Conservation (phyloP, 2,888 invertebrate species). For the Hirtodrosophila histrioides region DNA sequence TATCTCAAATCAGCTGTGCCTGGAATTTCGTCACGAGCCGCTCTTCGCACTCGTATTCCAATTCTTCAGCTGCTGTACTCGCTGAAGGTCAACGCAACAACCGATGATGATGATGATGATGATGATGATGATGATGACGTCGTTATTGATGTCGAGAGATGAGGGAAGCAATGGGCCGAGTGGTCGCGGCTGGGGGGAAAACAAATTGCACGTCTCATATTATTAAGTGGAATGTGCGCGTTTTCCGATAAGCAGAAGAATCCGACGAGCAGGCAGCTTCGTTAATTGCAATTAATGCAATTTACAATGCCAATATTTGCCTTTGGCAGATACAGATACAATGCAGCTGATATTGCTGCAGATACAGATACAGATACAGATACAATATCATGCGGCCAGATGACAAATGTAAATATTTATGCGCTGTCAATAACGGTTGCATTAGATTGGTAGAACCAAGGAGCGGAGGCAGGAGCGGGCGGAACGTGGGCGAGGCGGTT, state of each 20-base stretch:
- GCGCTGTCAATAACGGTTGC: slow-evolving; percentile 42
- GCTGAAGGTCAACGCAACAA: slow-evolving; percentile 2
- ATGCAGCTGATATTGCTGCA: not conserved
- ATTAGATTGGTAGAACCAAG: slow-evolving; percentile 2
- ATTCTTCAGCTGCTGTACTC: slow-evolving; percentile 2
- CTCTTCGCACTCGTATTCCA: not conserved
- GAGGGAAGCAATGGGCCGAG: not conserved
- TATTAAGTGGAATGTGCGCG: not conserved
- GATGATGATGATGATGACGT: slow-evolving; percentile 1
- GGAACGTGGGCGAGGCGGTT: not conserved
- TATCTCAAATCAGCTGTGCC: not conserved
- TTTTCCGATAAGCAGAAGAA: slow-evolving; percentile 4
- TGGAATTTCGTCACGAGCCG: not conserved
- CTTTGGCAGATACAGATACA: not conserved
- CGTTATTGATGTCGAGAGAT: not conserved
- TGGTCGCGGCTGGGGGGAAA: not conserved
- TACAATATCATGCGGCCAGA: slow-evolving; percentile 18
- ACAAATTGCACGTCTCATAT: slow-evolving; percentile 12
- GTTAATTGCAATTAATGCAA: slow-evolving; percentile 38
- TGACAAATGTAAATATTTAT: slow-evolving; percentile 50
- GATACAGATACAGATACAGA: slow-evolving; percentile 23
- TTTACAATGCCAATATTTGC: slow-evolving; percentile 21
- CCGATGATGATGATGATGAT: not conserved
- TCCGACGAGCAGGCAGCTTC: slow-evolving; percentile 6
- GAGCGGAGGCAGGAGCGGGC: not conserved